Evolutionary conservation across 2,113 vertebrate species (phyloP).

Genomic region (Agapornis roseicollis): DNA sequence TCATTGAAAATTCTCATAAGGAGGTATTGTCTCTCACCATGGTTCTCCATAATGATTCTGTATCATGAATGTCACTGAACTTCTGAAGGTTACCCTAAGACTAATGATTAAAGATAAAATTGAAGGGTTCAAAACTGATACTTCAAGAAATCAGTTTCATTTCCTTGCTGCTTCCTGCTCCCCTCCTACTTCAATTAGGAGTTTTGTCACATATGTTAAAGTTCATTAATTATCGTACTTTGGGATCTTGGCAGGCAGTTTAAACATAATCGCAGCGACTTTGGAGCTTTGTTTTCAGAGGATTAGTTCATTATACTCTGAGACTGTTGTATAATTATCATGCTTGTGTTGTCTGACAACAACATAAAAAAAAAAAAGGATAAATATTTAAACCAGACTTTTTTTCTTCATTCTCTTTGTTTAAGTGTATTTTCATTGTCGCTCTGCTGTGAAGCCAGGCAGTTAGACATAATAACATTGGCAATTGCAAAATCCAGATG

Average conservation of each 20-base stretch:
- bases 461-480: background rate
- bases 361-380: background rate
- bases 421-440: background rate
- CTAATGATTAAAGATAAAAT: background rate
- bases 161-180: background rate
- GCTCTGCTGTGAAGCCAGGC: background rate
- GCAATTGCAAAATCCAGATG: slow-evolving; percentile 25
- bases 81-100: background rate
- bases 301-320: background rate
- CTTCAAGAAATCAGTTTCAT: background rate
- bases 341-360: background rate
- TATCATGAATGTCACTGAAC: background rate
- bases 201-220: slow-evolving; percentile 1
- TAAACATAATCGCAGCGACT: background rate
- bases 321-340: background rate
- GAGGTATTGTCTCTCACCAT: background rate
- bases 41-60: background rate
- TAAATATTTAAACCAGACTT: background rate
- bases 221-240: slow-evolving; percentile 8
- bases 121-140: background rate
- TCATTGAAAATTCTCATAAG: background rate
- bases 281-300: background rate
- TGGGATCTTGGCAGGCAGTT: background rate
- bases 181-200: background rate
- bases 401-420: background rate